Base-by-base conservation (phyloP, 2,888 invertebrate species). In the Plagodis pulveraria region DNA sequence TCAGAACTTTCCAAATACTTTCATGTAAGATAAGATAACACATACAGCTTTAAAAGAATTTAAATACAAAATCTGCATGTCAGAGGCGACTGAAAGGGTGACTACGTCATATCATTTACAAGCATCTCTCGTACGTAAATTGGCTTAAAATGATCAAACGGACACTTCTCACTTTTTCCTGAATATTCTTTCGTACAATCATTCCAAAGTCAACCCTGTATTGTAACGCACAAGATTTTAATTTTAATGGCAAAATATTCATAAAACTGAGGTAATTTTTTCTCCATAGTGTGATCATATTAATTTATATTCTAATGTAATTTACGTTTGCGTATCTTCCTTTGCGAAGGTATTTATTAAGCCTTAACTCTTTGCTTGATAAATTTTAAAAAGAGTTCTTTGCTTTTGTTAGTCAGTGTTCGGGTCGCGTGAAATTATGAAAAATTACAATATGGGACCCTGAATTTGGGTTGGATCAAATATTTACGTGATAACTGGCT, bases 291-390 rank as follows among this genome's bases (percentile, higher is more conserved):
- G 81, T 72, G 78, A 82, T 84, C 83, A 77, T 83, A 86, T 86
- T 88, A 86, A 90, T 91, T 90, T 90, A 87, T 88, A 90, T 90
- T 91, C 83, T 85, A 90, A 90, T 90, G 89, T 89, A 88, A 90
- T 91, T 89, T 89, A 88, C 87, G 78, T 57, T 49, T 71, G 80
- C 85, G 82, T 81, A 75, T 77, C 74, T 78, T 80, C 77, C 74
- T 77, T 74, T 69, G 61, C 63, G 52, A 60, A 75, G 76, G 76
- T 77, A 75, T 80, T 79, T 77, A 78, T 76, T 77, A 78, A 80
- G 72, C 76, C 78, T 81, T 81, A 48, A 55, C 61, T 66, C 59
- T 81, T 71, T 71, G 70, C 73, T 71, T 73, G 66, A 74, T 73
- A 71, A 70, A 64, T 62, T 44, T 41, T 38, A 56, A 58, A 64